Conservation (phyloP, 2,113 vertebrate genomes). For the Desmodus rotundus region DNA sequence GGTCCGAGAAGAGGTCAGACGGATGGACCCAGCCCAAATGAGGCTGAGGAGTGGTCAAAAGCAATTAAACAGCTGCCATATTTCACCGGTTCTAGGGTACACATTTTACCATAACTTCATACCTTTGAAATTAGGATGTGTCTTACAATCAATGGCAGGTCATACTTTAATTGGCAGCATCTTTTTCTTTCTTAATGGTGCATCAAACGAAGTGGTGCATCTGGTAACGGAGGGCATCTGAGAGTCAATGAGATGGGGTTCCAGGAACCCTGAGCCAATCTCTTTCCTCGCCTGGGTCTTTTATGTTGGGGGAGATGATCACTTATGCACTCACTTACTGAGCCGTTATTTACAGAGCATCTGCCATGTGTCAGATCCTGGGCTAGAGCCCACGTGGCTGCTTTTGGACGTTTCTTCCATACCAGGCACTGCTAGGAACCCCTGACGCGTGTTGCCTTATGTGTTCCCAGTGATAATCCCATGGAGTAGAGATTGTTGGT, state of each 20-base stretch:
- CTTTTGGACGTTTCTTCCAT: not conserved
- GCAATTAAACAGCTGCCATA: not conserved
- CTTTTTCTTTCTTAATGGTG: not conserved
- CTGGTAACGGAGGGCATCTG: not conserved
- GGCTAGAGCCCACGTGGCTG: fast-evolving
- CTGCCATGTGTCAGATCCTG: not conserved
- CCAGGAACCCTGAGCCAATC: not conserved
- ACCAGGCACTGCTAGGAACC: not conserved
- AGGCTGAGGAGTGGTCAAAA: not conserved
- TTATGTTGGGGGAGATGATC: not conserved
- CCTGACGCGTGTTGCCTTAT: fast-evolving
- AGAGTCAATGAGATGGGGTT: not conserved
- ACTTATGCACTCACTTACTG: not conserved
- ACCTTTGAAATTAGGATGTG: not conserved
- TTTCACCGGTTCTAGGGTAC: not conserved
- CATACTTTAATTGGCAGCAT: not conserved
- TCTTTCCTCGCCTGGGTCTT: not conserved
- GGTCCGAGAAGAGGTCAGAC: not conserved
- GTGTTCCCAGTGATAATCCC: not conserved
- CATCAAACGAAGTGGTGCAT: not conserved
- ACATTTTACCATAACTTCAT: not conserved
- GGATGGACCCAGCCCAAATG: not conserved
- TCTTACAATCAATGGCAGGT: not conserved
- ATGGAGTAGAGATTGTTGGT: not conserved
- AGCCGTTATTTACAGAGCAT: not conserved